Conservation (phyloP, 2,797 vertebrate genomes). For the Pteronotus mesoamericanus region DNA sequence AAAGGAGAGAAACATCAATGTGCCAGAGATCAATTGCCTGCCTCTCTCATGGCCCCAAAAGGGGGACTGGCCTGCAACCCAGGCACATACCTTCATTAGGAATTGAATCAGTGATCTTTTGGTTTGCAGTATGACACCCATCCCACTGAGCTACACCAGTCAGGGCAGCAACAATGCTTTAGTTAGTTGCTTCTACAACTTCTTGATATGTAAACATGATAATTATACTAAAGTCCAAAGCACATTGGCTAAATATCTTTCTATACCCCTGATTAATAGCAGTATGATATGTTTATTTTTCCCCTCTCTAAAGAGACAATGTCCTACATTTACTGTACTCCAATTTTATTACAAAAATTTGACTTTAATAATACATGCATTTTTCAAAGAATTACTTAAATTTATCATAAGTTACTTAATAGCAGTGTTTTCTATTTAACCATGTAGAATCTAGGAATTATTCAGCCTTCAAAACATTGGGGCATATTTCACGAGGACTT, state of each 20-base stretch:
- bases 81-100: background rate
- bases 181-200: background rate
- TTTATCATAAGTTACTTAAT: background rate
- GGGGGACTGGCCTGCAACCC: background rate
- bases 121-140: background rate
- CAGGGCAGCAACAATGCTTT: background rate
- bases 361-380: background rate
- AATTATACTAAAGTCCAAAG: background rate
- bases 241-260: background rate
- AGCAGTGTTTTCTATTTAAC: constrained; percentile 37
- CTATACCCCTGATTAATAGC: background rate
- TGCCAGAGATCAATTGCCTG: background rate
- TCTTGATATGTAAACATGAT: background rate
- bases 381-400: constrained; percentile 24
- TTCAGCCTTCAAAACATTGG: constrained; percentile 35
- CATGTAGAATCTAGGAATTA: constrained; percentile 20
- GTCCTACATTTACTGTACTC: background rate
- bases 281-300: background rate
- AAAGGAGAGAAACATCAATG: background rate
- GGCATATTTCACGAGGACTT: constrained; percentile 5
- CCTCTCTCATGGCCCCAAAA: background rate
- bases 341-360: constrained; percentile 21
- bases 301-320: background rate
- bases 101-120: background rate
- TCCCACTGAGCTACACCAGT: background rate